These are phyloP conservation scores for Linnaemya vulpina DNA, from an alignment of 2,888 invertebrate species.

Conservation along the genomic window DNA sequence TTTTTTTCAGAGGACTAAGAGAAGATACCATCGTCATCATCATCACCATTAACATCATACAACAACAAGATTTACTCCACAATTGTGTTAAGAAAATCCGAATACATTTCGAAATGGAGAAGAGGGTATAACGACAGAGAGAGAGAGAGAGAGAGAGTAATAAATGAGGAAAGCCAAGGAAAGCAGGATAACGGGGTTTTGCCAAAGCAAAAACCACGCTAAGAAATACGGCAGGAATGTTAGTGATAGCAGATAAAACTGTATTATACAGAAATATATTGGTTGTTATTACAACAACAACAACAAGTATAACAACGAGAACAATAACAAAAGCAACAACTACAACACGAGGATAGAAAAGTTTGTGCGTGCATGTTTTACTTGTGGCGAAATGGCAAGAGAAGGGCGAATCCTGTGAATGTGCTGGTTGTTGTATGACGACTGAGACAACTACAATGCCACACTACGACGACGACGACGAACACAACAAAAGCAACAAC, in stretches of 20 bases:
- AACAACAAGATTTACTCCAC: constrained; percentile 35
- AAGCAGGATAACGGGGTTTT: constrained; percentile 36
- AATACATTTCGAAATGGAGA: constrained; percentile 20
- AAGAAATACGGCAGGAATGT: constrained; percentile 63
- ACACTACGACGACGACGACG: constrained; percentile 32
- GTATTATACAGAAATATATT: constrained; percentile 56
- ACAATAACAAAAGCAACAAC: constrained; percentile 35
- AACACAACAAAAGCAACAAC: constrained; percentile 34
- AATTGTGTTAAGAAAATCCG: constrained; percentile 51
- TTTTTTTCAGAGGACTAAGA: constrained; percentile 56
- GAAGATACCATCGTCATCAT: constrained; percentile 65
- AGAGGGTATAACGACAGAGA: no score
- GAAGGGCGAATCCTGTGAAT: constrained; percentile 65
- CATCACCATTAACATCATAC: constrained; percentile 7
- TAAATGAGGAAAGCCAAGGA: constrained; percentile 20
- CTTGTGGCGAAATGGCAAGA: constrained; percentile 58
- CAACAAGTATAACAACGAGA: constrained; percentile 7
- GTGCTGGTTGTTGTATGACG: constrained; percentile 51
- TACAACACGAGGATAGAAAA: constrained; percentile 17
- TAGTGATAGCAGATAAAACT: constrained; percentile 64
- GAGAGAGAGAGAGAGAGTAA: constrained; percentile 33
- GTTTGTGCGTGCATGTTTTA: constrained; percentile 47
- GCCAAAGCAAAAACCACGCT: constrained; percentile 63
- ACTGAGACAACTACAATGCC: constrained; percentile 53
- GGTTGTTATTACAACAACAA: constrained; percentile 49